These are phyloP conservation scores for Protodeltote pygarga DNA, from an alignment of 2,888 invertebrate species.

Conservation along the genomic window DNA sequence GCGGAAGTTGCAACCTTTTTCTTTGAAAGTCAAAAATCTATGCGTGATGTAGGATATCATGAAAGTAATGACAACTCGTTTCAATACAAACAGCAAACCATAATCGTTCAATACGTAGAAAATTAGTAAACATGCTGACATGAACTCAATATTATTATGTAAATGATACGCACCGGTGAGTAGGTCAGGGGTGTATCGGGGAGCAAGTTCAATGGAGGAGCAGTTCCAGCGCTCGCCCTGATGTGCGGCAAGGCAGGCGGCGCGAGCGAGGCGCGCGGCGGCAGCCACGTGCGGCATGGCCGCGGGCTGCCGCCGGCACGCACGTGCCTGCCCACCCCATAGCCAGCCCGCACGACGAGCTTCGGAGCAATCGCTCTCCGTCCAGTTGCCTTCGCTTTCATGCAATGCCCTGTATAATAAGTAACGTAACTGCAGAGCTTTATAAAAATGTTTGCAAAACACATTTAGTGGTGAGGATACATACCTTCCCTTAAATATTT, in stretches of 20 bases:
- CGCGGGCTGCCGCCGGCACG: constrained; percentile 89
- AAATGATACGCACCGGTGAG: constrained; percentile 88
- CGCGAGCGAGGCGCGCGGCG: constrained; percentile 89
- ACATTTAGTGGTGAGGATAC: background rate
- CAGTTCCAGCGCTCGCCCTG: constrained; percentile 94
- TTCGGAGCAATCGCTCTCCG: constrained; percentile 74
- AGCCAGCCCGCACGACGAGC: constrained; percentile 84
- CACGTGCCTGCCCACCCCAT: constrained; percentile 88
- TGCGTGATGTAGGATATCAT: too few relatives aligned
- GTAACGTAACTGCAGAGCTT: constrained; percentile 14
- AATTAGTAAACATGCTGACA: constrained; percentile 34
- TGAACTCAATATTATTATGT: constrained; percentile 37
- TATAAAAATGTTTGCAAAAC: constrained; percentile 2
- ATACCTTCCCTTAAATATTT: constrained; percentile 4
- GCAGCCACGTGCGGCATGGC: constrained; percentile 92
- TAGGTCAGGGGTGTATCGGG: constrained; percentile 91
- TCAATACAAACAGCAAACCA: too few relatives aligned
- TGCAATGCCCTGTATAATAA: constrained; percentile 69
- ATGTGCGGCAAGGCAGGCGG: constrained; percentile 91
- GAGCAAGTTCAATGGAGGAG: constrained; percentile 90
- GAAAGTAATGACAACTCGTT: too few relatives aligned
- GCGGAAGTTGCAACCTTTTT: constrained; percentile 66
- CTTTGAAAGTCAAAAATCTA: constrained; percentile 28
- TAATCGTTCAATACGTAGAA: too few relatives aligned
- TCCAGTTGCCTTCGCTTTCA: constrained; percentile 82